Evolutionary conservation across 2,113 vertebrate species (phyloP).

Genomic region (Coryphaenoides rupestris): DNA sequence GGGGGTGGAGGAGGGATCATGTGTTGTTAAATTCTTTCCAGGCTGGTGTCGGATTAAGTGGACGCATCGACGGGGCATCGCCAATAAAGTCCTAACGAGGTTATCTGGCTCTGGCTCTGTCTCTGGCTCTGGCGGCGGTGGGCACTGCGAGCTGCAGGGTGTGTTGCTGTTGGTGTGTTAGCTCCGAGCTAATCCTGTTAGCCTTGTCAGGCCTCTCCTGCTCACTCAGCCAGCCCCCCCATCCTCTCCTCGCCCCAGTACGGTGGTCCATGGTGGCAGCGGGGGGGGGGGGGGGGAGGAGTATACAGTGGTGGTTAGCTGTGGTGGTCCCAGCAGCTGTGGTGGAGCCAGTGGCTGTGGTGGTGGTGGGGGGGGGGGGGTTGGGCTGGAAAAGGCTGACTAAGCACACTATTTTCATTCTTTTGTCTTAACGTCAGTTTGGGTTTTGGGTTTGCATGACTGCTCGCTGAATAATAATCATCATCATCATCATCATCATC

Average conservation of each 20-base stretch:
- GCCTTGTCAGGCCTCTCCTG: background rate
- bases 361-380: no score
- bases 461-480: no score
- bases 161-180: background rate
- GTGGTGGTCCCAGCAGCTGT: no score
- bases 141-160: background rate
- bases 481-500: no score
- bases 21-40: background rate
- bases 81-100: background rate
- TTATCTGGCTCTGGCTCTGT: background rate
- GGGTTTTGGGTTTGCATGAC: no score
- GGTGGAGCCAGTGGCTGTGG: no score
- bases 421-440: no score
- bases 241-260: background rate
- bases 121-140: background rate
- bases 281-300: constrained; percentile 8
- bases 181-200: background rate
- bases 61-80: background rate
- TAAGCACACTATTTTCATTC: no score
- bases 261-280: no score
- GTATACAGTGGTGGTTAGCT: no score
- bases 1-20: background rate
- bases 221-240: background rate
- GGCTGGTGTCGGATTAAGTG: background rate
- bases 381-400: no score